Evolutionary conservation across 2,888 invertebrate genomes (phyloP), one percentile per base, ranked within the genome.

Genomic region (Sturmia bella): DNA sequence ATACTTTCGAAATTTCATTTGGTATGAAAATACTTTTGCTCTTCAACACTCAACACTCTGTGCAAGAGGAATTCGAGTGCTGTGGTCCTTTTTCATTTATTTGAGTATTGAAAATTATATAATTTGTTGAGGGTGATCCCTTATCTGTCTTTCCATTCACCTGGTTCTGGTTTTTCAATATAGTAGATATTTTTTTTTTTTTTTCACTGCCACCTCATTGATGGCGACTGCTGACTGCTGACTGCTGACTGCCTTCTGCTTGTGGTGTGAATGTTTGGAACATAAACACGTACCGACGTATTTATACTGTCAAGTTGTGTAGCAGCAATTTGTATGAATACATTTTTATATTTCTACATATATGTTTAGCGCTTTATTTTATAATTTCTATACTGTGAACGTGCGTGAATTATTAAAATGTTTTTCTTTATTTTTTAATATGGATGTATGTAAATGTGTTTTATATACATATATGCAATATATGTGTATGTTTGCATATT

Each of bases 361-460:
- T n/a, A n/a, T n/a, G n/a, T 70, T 73, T 48, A 68, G 73, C 63
- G 41, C 69, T 74, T 48, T 64, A 69, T 81, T 69, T 70, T 77
- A 27, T 56, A 52, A 69, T 74, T 74, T 64, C 57, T 69, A 52
- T 72, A 37, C 50, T 69, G 41, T 21, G n/a, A 59, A 82, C 82
- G 78, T 82, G 77, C 70, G 48, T 66, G 43, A 70, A 78, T 74
- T 82, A 56, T 66, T n/a, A 70, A 78, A 77, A 41, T 32, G n/a
- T 24, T 12, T 82, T 41, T 52, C 7, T 39, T 19, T 45, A 43
- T 79, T 41, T 52, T 17, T 63, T 32, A n/a, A n/a, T n/a, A n/a
- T n/a, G n/a, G n/a, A n/a, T n/a, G n/a, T n/a, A n/a, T n/a, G 2
- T 13, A 13, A 32, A 43, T 50, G n/a, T 70, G 15, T 19, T 61